Base-by-base conservation (phyloP, 2,888 invertebrate genomes). In the Branchipolynoe longqiensis region DNA sequence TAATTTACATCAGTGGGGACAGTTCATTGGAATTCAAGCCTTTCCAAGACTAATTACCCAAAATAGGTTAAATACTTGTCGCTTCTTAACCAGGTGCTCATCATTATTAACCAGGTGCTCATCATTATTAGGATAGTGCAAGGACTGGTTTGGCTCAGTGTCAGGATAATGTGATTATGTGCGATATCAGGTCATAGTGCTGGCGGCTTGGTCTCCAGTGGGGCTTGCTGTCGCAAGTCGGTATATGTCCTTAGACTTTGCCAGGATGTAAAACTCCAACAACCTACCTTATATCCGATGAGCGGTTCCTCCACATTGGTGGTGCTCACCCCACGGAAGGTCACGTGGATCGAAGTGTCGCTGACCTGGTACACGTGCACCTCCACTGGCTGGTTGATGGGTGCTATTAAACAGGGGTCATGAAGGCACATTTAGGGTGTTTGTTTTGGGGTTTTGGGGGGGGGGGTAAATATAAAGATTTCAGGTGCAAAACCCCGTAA, bases 381-480 rank as follows among this genome's bases (percentile, higher is more conserved):
- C 12, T 98, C 97, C 0, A 98, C 97, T 0, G 99, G 99, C 48
- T 98, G 98, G 94, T 97, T 97, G 92, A 97, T 97, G 0, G 99
- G 98, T 4, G 98, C 98, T 94, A 88, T 89, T 48, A 18, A 12
- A 48, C 8, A 18, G 48, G 48, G 18, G 8, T 12, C 8, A 48
- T 48, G 18, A 18, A 48, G 8, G 48, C 18, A 48, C 48, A 48
- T 18, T n/a, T n/a, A n/a, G n/a, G n/a, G n/a, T n/a, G n/a, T n/a
- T n/a, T n/a, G n/a, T n/a, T n/a, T n/a, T n/a, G n/a, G n/a, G n/a
- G n/a, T n/a, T n/a, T n/a, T n/a, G n/a, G n/a, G n/a, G n/a, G n/a
- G n/a, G n/a, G n/a, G n/a, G n/a, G n/a, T n/a, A n/a, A n/a, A n/a
- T n/a, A n/a, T n/a, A n/a, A n/a, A n/a, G n/a, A n/a, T n/a, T n/a